Base-by-base conservation (phyloP, 2,113 vertebrate species). In the Perognathus longimembris region DNA sequence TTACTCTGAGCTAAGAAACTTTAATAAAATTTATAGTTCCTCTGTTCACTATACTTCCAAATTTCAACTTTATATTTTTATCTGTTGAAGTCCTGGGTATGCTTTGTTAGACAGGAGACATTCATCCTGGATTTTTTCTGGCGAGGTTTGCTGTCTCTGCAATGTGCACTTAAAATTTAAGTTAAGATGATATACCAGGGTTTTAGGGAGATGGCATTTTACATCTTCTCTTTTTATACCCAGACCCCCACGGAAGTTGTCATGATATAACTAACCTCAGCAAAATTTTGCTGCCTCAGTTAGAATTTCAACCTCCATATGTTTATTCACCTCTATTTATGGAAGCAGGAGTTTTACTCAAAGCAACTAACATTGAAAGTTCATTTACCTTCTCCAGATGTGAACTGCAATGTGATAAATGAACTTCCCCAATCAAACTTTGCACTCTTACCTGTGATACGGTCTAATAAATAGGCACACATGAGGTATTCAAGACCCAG, bases 11-110 rank as follows among this genome's bases (percentile, higher is more conserved):
- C 75, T 75, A 92, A 94, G 21, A 70, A 30, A 28, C 4, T 45
- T 71, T 86, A 71, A 82, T 96, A 38, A 90, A 94, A 86, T 59
- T n/a, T 84, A 67, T 7, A 84, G 26, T 78, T 12, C 28, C 2
- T 40, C 20, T 63, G 6, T 63, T 7, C 34, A 85, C n/a, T 73
- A 15, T 57, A 28, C 34, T 88, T 88, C 40, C 18, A 80, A 83
- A 82, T 71, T 79, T 36, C 32, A 83, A 26, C 36, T 3, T 83
- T 85, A 63, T 76, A 10, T 59, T 54, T 54, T 54, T 14, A 26
- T 67, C 1, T 9, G 24, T 20, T 63, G n/a, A 45, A 21, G 6
- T 11, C 26, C 59, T 30, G 82, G 17, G 1, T 79, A 36, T 59
- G 38, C 4, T 86, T 28, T 1, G 0, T 61, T 69, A 73, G 69